These are phyloP conservation scores for Sciurus niger DNA, from an alignment of 2,113 vertebrate species.

Conservation along the genomic window DNA sequence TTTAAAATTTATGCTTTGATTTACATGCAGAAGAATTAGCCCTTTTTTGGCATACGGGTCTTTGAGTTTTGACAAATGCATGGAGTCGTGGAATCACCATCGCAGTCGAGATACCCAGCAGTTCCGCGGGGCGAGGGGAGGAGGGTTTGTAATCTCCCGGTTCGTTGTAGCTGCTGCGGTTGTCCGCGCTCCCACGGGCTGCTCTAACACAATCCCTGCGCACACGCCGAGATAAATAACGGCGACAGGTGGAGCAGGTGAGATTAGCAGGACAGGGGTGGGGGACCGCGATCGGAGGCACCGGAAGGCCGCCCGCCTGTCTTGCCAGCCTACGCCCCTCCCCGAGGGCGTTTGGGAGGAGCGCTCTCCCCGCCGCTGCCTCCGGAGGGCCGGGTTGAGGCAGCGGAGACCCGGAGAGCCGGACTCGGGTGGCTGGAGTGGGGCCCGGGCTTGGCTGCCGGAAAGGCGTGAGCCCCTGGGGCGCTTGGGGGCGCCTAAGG, in stretches of 20 bases:
- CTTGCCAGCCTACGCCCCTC: constrained; percentile 13
- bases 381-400: not conserved
- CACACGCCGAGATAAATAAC: constrained; percentile 68
- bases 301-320: not conserved
- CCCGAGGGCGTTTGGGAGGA: constrained; percentile 31
- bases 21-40: constrained; percentile 41
- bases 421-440: not conserved
- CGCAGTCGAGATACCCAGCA: not conserved
- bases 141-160: not conserved
- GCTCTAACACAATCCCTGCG: not conserved
- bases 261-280: constrained; percentile 62
- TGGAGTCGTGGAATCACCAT: not conserved
- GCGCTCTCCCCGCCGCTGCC: not conserved
- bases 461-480: constrained; percentile 47
- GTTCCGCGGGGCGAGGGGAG: not conserved
- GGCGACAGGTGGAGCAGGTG: constrained; percentile 81
- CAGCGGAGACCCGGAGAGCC: not conserved
- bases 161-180: constrained; percentile 1
- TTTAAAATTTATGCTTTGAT: not conserved
- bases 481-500: constrained; percentile 43
- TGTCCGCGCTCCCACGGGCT: constrained; percentile 41
- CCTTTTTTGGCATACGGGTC: not conserved
- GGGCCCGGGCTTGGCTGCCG: not conserved
- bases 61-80: constrained; percentile 62
- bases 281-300: not conserved